These are phyloP conservation scores for Melieria omissa DNA, from an alignment of 2,888 invertebrate species.

Conservation along the genomic window DNA sequence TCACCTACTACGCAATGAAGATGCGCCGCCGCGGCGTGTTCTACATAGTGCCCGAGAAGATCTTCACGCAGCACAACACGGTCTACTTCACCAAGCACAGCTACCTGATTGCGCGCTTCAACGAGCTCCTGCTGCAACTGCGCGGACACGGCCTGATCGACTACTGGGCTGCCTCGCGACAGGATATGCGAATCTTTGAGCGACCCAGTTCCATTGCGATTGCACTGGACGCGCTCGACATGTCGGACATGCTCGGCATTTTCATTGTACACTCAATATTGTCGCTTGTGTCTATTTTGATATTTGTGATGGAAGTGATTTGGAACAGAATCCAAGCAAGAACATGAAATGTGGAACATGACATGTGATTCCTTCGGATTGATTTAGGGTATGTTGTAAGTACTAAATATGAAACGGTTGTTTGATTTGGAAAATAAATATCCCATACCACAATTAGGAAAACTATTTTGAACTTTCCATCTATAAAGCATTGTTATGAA, in stretches of 20 bases:
- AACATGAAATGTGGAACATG: background rate
- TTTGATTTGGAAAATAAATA: no score
- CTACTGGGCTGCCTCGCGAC: slow-evolving; percentile 44
- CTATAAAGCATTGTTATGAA: no score
- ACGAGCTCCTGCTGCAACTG: slow-evolving; percentile 44
- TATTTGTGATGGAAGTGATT: slow-evolving; percentile 35
- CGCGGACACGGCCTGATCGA: slow-evolving; percentile 46
- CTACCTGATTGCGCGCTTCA: slow-evolving; percentile 46
- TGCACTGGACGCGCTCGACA: slow-evolving; percentile 8
- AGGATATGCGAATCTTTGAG: slow-evolving; percentile 34
- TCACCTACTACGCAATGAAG: slow-evolving; percentile 43
- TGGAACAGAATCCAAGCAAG: background rate
- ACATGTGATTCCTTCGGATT: background rate
- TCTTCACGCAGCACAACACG: slow-evolving; percentile 47
- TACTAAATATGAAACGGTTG: no score
- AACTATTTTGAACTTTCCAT: no score
- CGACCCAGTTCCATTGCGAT: background rate
- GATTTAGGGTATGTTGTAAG: no score
- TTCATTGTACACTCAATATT: slow-evolving; percentile 35
- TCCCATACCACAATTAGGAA: no score
- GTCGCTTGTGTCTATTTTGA: background rate
- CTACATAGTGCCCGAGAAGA: slow-evolving; percentile 45
- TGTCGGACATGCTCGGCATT: slow-evolving; percentile 37
- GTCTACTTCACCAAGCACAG: slow-evolving; percentile 51
- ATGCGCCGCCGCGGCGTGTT: slow-evolving; percentile 39